Evolutionary conservation across 2,797 vertebrate genomes (phyloP), one percentile per base, ranked within the genome.

Genomic region (Microhierax caerulescens): DNA sequence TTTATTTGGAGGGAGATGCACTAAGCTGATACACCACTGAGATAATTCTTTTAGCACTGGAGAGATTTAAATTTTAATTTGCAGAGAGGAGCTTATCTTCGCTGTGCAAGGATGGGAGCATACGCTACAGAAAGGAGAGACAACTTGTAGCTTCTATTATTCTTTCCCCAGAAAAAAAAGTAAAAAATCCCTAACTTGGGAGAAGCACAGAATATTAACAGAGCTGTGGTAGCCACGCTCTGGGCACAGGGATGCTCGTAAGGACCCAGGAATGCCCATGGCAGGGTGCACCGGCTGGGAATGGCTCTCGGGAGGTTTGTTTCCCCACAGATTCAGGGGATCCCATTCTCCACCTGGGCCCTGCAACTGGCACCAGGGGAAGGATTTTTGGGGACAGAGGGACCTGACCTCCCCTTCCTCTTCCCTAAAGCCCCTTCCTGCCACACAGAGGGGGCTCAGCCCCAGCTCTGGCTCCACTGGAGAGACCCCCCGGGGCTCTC

Each of bases 31-130:
- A 73, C 6, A 51, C 70, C 79, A n/a, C 22, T 1, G 36, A 70
- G 96, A 96, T 90, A 89, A 93, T 63, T 92, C 94, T 60, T 88
- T 90, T 47, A 91, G 91, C 72, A 43, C 5, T 36, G 23, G 88
- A 70, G 60, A 90, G 75, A 90, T 60, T 47, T 87, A 65, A 88
- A 92, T 43, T 34, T 61, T 77, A 94, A 88, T 93, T 83, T 95
- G 82, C 47, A 91, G 75, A 77, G 84, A 0, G 3, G 54, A 79
- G 50, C 80, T 93, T 84, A 94, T 90, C 94, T 91, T 8, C 2
- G 17, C 81, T 0, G 0, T 25, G 78, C 68, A 61, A 59, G 50
- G 93, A 57, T 3, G 41, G 85, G 56, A 95, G 84, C 8, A 4
- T 34, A 36, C 0, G 4, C 32, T 0, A 3, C 13, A 30, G 47